These are phyloP conservation scores for Rousettus leschenaultii DNA, from an alignment of 2,113 vertebrate species.

Conservation along the genomic window DNA sequence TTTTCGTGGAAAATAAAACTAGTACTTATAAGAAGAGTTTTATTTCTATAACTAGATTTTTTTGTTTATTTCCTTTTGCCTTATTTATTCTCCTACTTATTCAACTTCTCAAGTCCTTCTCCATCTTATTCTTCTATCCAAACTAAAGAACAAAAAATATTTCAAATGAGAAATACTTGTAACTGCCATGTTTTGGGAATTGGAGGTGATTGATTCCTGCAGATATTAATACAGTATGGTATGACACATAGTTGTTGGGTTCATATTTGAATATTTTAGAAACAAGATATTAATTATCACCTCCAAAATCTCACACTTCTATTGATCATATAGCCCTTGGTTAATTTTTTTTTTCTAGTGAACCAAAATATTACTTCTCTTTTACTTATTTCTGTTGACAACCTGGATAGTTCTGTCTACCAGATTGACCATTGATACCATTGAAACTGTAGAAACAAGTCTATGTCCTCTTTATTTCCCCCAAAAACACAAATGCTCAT, in stretches of 20 bases:
- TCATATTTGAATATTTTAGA: neutral
- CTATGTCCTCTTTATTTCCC: neutral
- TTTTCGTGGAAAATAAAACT: neutral
- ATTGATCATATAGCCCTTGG: no score
- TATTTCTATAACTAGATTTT: neutral
- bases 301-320: neutral
- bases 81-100: neutral
- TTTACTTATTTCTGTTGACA: neutral
- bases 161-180: neutral
- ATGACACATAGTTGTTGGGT: neutral
- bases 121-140: neutral
- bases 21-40: neutral
- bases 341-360: no score
- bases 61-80: neutral
- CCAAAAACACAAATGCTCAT: neutral
- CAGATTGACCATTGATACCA: neutral
- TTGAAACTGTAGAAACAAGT: neutral
- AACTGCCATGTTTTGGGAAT: neutral
- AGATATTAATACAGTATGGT: neutral
- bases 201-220: neutral
- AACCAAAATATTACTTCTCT: no score
- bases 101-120: neutral
- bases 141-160: neutral
- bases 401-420: neutral
- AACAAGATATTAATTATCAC: neutral